Conservation (phyloP, 2,888 invertebrate species). For the Pinctada fucata region DNA sequence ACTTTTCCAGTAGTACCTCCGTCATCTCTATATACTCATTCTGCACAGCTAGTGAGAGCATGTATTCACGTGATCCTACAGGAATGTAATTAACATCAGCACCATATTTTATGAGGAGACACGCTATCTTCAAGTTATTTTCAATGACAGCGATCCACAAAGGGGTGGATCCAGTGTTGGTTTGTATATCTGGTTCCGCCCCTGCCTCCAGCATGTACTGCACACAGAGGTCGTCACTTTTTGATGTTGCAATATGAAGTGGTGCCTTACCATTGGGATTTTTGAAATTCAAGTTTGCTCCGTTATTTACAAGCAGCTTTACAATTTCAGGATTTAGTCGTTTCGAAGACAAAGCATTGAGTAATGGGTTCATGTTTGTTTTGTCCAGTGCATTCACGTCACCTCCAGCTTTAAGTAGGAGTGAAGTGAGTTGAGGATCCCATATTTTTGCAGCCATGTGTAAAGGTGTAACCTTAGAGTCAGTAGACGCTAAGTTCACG, state of each 20-base stretch:
- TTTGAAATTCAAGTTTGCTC: constrained; percentile 61
- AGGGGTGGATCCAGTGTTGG: constrained; percentile 64
- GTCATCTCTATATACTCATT: constrained; percentile 14
- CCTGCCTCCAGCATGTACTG: constrained; percentile 60
- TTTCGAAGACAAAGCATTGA: constrained; percentile 55
- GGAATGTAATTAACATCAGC: constrained; percentile 55
- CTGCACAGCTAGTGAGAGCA: constrained; percentile 2
- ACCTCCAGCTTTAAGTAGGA: constrained; percentile 61
- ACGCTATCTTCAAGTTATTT: constrained; percentile 62
- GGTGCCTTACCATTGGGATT: constrained; percentile 60
- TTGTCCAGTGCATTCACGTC: constrained; percentile 61
- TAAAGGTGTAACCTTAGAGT: constrained; percentile 63
- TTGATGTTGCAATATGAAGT: constrained; percentile 66
- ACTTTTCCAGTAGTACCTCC: background rate
- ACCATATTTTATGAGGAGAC: constrained; percentile 56
- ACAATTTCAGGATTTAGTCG: constrained; percentile 57
- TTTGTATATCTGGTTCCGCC: constrained; percentile 61
- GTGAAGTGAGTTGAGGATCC: constrained; percentile 53
- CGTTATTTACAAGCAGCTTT: constrained; percentile 59
- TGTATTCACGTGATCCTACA: background rate
- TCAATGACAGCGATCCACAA: constrained; percentile 69
- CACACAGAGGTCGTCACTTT: constrained; percentile 63
- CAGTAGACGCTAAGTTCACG: constrained; percentile 55
- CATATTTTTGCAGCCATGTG: constrained; percentile 69
- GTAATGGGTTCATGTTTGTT: constrained; percentile 56